Evolutionary conservation across 2,797 vertebrate species (phyloP).

Genomic region (Mus caroli): DNA sequence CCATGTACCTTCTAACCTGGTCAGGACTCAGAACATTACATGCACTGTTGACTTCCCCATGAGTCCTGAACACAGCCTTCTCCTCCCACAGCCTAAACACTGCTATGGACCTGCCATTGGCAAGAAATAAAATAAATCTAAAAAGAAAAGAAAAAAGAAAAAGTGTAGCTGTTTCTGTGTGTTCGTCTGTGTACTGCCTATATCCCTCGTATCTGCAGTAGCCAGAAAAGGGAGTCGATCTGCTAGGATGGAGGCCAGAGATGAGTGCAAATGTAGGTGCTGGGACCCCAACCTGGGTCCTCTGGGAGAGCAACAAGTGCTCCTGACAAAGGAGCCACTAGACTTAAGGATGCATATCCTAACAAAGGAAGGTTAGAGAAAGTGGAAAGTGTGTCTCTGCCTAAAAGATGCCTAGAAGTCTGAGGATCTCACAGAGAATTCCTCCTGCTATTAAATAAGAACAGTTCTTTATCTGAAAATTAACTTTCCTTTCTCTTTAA

Average conservation of each 20-base stretch:
- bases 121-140: not conserved
- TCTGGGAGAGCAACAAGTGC: not conserved
- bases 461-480: constrained; percentile 29
- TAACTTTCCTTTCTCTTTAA: not conserved
- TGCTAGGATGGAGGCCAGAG: not conserved
- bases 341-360: not conserved
- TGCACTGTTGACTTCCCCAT: rapidly evolving
- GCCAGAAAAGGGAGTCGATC: not conserved
- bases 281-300: not conserved
- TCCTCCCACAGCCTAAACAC: not conserved
- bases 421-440: constrained; percentile 2
- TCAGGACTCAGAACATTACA: not conserved
- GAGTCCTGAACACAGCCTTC: not conserved
- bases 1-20: not conserved
- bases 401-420: constrained; percentile 8
- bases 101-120: not conserved
- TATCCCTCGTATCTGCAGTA: not conserved
- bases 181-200: not conserved
- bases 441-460: not conserved
- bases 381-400: not conserved
- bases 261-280: not conserved
- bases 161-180: not conserved
- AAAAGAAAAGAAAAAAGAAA: not conserved
- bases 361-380: not conserved
- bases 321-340: not conserved